phyloP scores from a whole-genome alignment of 1,140 invertebrate species.

The Drosophila trapezifrons region DNA sequence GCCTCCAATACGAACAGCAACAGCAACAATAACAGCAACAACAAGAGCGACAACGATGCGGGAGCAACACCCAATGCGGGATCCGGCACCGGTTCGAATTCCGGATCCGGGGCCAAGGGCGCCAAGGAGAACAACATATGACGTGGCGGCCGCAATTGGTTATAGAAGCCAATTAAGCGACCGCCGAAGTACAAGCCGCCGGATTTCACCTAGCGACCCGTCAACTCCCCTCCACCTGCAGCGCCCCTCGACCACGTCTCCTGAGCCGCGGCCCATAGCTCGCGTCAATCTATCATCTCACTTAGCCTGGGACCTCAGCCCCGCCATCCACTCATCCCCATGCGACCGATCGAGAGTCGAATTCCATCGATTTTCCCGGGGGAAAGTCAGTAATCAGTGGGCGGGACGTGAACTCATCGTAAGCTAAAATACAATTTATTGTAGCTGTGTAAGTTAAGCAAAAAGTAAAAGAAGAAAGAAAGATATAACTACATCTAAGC shows the following conservation, averaged over 20 bases:
- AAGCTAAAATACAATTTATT: conserved; percentile 60
- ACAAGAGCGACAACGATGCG: conserved; percentile 58
- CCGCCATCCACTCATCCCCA: background rate
- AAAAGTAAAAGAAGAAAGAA: background rate
- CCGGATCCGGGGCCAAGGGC: conserved; percentile 55
- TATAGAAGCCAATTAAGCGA: conserved; percentile 83
- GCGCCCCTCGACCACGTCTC: background rate
- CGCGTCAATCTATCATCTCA: background rate
- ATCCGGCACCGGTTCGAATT: conserved; percentile 38
- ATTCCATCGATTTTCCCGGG: conserved; percentile 5
- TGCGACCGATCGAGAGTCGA: background rate
- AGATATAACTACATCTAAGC: conserved; percentile 4
- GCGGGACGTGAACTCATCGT: conserved; percentile 39
- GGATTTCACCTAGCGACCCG: conserved; percentile 65
- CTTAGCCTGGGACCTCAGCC: background rate
- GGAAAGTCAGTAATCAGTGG: conserved; percentile 15
- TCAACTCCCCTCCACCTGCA: background rate
- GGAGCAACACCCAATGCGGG: conserved; percentile 37
- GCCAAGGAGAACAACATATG: conserved; percentile 84
- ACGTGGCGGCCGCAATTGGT: conserved; percentile 84
- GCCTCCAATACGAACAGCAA: conserved; percentile 57
- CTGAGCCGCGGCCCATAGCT: background rate
- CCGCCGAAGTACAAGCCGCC: conserved; percentile 78
- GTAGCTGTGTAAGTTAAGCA: conserved; percentile 48
- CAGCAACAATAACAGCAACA: conserved; percentile 42